Base-by-base conservation (phyloP, 2,888 invertebrate genomes). In the Seira sanloemensis region DNA sequence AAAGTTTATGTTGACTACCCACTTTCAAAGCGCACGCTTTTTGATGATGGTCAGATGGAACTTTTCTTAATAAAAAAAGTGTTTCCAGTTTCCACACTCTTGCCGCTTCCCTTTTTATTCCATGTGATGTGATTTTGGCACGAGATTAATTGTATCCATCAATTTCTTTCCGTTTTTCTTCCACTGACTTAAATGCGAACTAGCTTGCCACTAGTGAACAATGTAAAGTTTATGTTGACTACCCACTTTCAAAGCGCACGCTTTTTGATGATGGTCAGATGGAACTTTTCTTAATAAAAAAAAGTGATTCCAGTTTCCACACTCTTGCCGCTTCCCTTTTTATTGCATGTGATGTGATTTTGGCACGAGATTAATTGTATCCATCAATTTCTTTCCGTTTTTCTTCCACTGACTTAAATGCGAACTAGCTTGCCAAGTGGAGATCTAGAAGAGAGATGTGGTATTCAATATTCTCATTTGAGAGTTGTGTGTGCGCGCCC, bases 341-440 rank as follows among this genome's bases (percentile, higher is more conserved):
- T 76, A 77, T 85, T 78, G 77, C 68, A 68, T 80, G 72, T 79
- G 79, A 80, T 85, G 76, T 85, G 84, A 85, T 85, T 85, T 80
- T 76, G 75, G 75, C 80, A 81, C 68, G 80, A 81, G 80, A 81
- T 81, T 81, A 75, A 81, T 75, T 75, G 80, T 65, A 75, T 68
- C 80, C 58, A 81, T 81, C 80, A 81, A 81, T 81, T 81, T 50
- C 74, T 68, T 37, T 81, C 69, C 26, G 23, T 75, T 81, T 75
- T 74, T 27, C 27, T 18, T 37, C 37, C 46, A n/a, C 24, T 75
- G 75, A 69, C 75, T 25, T 54, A 74, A 69, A 74, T 75, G 68
- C 54, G 21, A 26, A 9, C 26, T 50, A 65, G 16, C 23, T 25
- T 73, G 67, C 79, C 74, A 79, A 79, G 26, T 23, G 25, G 50